Evolutionary conservation across 2,113 vertebrate species (phyloP).

Genomic region (Microcebus lehilahytsara): DNA sequence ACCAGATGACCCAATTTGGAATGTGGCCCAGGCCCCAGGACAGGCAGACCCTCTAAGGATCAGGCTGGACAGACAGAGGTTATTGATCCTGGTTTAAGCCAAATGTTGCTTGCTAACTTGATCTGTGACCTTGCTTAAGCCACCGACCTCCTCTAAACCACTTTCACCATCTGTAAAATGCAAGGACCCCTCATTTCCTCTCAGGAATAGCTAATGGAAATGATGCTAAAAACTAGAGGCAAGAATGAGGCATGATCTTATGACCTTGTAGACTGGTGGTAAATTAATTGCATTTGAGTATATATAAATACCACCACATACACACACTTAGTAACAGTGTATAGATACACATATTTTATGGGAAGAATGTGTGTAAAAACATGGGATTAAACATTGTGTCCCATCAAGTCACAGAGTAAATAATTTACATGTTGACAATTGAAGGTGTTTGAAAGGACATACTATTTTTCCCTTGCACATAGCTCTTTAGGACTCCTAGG

Average conservation of each 20-base stretch:
- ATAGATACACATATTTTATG: neutral
- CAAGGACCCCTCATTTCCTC: neutral
- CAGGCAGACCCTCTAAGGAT: slow-evolving; percentile 22
- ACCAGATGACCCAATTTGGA: slow-evolving; percentile 72
- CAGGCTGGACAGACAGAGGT: slow-evolving; percentile 27
- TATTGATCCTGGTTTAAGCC: slow-evolving; percentile 48
- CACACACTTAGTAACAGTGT: neutral
- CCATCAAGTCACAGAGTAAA: slow-evolving; percentile 30
- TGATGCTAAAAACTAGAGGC: neutral
- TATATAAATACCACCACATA: neutral
- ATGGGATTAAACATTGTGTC: neutral
- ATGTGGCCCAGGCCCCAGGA: slow-evolving; percentile 50
- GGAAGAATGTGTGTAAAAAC: neutral
- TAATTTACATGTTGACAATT: neutral
- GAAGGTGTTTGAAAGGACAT: neutral
- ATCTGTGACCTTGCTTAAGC: slow-evolving; percentile 51
- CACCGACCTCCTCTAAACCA: slow-evolving; percentile 35
- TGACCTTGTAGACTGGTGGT: neutral
- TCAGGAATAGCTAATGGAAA: slow-evolving; percentile 14
- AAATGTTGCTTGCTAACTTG: slow-evolving; percentile 49
- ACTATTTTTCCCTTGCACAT: neutral
- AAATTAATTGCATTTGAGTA: neutral
- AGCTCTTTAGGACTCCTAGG: neutral
- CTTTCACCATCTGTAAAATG: slow-evolving; percentile 33
- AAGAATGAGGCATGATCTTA: neutral